These are phyloP conservation scores for Chaunax sp. DNA, from an alignment of 2,797 vertebrate genomes.

Conservation along the genomic window DNA sequence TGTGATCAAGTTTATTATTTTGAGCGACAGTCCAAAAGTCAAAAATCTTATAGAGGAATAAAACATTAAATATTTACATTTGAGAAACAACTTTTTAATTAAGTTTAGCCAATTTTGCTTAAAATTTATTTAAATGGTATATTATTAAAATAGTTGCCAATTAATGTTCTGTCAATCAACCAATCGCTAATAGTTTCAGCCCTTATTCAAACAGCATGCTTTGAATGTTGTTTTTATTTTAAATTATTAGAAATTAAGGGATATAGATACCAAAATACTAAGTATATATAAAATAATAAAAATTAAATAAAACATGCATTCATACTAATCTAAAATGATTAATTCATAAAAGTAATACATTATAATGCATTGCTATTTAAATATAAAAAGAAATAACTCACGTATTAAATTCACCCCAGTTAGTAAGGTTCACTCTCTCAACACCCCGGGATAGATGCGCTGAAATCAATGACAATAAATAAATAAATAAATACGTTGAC, in stretches of 20 bases:
- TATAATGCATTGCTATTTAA: too few relatives aligned
- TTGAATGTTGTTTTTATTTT: neutral
- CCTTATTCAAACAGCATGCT: neutral
- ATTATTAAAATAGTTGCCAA: too few relatives aligned
- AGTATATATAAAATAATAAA: neutral
- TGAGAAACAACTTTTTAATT: neutral
- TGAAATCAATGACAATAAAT: conserved; percentile 59
- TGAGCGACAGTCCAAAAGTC: neutral
- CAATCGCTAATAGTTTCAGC: neutral
- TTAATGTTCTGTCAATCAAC: too few relatives aligned
- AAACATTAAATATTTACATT: neutral
- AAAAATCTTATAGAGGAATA: neutral
- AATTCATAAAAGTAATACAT: neutral
- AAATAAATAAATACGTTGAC: neutral
- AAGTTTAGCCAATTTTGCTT: neutral
- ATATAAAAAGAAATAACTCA: conserved; percentile 62
- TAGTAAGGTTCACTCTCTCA: conserved; percentile 73
- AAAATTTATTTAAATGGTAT: neutral
- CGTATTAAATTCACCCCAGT: conserved; percentile 73
- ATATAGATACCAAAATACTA: neutral
- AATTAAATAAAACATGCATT: neutral
- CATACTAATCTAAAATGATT: neutral
- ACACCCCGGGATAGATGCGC: conserved; percentile 74
- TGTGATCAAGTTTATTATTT: neutral
- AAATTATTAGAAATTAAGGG: neutral